Evolutionary conservation across 2,113 vertebrate species (phyloP).

Genomic region (Barbus barbus): DNA sequence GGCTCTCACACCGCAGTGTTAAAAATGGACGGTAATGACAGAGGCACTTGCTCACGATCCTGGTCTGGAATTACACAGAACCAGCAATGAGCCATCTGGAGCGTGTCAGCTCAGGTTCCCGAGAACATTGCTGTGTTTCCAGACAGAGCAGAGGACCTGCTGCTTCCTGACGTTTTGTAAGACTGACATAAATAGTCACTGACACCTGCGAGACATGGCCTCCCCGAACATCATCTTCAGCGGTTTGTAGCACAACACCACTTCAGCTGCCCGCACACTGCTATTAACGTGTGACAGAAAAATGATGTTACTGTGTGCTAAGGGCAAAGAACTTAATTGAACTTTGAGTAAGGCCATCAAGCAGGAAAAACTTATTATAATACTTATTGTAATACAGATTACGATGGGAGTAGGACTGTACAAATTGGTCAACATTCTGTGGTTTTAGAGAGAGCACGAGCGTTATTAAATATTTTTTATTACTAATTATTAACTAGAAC

Average conservation of each 20-base stretch:
- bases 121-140: conserved; percentile 4
- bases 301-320: conserved; percentile 3
- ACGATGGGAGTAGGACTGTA: not conserved
- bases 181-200: conserved; percentile 36
- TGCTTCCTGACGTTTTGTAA: conserved; percentile 23
- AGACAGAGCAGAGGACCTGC: conserved; percentile 25
- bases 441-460: too few species aligned
- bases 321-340: not conserved
- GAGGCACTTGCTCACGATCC: not conserved
- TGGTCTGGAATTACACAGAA: conserved; percentile 27
- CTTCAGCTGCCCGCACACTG: not conserved
- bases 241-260: conserved; percentile 28
- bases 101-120: conserved; percentile 3
- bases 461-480: too few species aligned
- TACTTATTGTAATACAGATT: not conserved
- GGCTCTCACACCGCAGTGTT: not conserved
- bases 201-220: conserved; percentile 13
- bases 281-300: not conserved
- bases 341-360: not conserved
- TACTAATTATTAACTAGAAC: too few species aligned
- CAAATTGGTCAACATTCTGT: too few species aligned
- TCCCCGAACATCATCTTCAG: conserved; percentile 23
- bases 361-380: not conserved
- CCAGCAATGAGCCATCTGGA: conserved; percentile 41
- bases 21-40: conserved; percentile 39